phyloP scores from a whole-genome alignment of 1,140 invertebrate species.

The Neodiprion lecontei region DNA sequence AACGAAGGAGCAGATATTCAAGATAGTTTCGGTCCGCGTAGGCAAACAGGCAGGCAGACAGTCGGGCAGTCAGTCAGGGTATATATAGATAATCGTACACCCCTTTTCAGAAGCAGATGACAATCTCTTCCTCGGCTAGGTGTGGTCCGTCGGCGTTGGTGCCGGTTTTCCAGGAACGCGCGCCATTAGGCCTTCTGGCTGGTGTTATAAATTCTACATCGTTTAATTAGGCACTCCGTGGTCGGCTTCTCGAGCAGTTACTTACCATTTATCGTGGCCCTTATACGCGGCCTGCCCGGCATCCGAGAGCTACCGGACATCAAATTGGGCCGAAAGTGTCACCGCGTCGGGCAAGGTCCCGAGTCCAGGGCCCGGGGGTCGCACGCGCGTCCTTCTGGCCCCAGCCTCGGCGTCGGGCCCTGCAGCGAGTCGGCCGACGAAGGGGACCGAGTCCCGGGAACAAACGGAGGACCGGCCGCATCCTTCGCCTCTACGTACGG shows the following conservation, averaged over 20 bases:
- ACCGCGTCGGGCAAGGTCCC: not conserved
- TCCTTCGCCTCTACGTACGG: too few species aligned
- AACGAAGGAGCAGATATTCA: not conserved
- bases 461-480: not conserved
- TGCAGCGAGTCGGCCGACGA: too few species aligned
- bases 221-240: constrained; percentile 60
- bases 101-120: constrained; percentile 4
- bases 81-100: not conserved
- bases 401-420: not conserved
- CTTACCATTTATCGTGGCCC: constrained; percentile 53
- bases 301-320: constrained; percentile 52
- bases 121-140: constrained; percentile 41
- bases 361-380: not conserved
- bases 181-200: constrained; percentile 60
- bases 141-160: constrained; percentile 57
- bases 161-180: constrained; percentile 61
- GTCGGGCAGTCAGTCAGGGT: too few species aligned
- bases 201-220: constrained; percentile 65
- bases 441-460: not conserved
- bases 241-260: constrained; percentile 34
- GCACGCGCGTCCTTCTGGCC: constrained; percentile 3
- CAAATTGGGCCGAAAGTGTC: constrained; percentile 50
- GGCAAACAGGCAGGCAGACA: not conserved
- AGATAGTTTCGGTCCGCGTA: not conserved
- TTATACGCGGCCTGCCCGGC: constrained; percentile 25